A percentile compares a stretch with the other conserved stretches of the same genome.
Evolutionary conservation across 2,888 invertebrate species (phyloP).

Genomic region (Caradrina clavipalpis): DNA sequence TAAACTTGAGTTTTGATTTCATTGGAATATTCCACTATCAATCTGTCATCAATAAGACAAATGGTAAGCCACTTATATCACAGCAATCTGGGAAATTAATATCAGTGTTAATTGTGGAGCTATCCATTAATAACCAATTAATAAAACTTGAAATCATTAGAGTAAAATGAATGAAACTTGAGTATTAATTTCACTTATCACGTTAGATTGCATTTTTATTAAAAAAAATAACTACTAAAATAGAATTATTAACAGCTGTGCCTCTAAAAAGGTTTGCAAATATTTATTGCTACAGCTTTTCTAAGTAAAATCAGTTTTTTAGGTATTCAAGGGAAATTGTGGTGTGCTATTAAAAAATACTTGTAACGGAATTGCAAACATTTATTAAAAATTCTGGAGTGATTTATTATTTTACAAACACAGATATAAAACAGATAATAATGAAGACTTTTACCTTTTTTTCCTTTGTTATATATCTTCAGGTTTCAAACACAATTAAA

Average conservation of each 20-base stretch:
- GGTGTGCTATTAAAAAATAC: background rate
- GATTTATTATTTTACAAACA: background rate
- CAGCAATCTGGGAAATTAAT: slow-evolving; percentile 10
- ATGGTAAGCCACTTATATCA: slow-evolving; percentile 59
- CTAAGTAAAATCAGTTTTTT: background rate
- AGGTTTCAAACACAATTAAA: slow-evolving; percentile 49
- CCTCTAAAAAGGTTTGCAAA: background rate
- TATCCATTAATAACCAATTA: slow-evolving; percentile 26
- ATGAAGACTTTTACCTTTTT: background rate
- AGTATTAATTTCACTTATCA: background rate
- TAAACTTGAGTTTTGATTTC: slow-evolving; percentile 55
- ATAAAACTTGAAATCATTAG: slow-evolving; percentile 9
- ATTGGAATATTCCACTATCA: slow-evolving; percentile 54
- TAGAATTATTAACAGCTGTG: background rate
- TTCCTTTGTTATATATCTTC: slow-evolving; percentile 20
- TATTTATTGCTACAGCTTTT: background rate
- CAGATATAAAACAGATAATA: too few species aligned
- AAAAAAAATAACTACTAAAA: background rate
- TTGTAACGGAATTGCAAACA: background rate
- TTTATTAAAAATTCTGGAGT: background rate
- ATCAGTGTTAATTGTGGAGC: background rate
- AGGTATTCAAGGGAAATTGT: background rate
- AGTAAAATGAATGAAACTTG: background rate
- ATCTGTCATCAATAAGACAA: slow-evolving; percentile 45
- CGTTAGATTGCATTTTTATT: background rate